Percentiles rank a stretch among this genome's conserved stretches.
Conservation (phyloP, 2,113 vertebrate genomes). For the Pachyramphus minor region DNA sequence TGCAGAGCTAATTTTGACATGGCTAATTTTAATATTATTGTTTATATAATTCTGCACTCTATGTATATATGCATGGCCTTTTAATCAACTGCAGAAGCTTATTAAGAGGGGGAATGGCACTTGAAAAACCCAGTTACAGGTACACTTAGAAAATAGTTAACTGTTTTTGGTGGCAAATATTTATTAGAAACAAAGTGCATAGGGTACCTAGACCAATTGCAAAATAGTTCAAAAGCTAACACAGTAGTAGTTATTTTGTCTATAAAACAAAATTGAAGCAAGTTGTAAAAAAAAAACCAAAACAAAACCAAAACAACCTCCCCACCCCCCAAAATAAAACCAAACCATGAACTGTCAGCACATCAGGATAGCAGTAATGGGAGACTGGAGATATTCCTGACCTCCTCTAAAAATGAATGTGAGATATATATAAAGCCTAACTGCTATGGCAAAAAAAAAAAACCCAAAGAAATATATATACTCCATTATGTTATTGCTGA, state of each 20-base stretch:
- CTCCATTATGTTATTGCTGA: background rate
- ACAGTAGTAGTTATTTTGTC: background rate
- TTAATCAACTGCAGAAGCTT: background rate
- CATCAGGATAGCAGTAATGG: background rate
- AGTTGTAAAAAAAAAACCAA: background rate
- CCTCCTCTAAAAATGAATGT: background rate
- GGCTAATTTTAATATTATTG: background rate
- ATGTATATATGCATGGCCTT: background rate
- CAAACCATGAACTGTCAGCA: background rate
- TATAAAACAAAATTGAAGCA: background rate
- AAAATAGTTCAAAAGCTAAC: background rate
- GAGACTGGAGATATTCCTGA: background rate
- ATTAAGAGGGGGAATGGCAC: background rate
- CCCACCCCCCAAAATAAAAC: background rate
- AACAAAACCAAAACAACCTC: no score
- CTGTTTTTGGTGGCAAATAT: background rate
- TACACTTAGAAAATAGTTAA: background rate
- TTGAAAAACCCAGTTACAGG: background rate
- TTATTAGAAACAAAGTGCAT: background rate
- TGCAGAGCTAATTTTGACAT: background rate
- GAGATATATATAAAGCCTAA: background rate
- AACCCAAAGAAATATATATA: no score
- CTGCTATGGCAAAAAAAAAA: background rate
- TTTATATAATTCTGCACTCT: background rate
- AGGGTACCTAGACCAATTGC: background rate